Evolutionary conservation across 2,797 vertebrate species (phyloP).

Genomic region (Caiman crocodilus): DNA sequence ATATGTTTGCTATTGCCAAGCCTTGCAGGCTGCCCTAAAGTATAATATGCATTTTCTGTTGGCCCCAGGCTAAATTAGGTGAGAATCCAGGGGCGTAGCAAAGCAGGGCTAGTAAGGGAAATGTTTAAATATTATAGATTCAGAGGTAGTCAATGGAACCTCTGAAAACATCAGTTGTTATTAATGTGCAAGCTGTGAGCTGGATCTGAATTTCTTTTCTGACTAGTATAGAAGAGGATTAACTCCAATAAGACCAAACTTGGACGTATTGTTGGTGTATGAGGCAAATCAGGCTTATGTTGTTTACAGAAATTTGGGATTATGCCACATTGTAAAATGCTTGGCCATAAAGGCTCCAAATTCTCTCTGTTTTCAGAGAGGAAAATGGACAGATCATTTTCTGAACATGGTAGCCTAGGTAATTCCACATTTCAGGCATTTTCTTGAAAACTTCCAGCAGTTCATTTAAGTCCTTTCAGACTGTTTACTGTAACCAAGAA

Average conservation of each 20-base stretch:
- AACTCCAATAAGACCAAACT: neutral
- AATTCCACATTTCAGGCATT: rapidly evolving
- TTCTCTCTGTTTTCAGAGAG: neutral
- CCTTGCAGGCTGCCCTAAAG: neutral
- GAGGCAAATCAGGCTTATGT: neutral
- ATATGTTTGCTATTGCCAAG: neutral
- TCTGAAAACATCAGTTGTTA: neutral
- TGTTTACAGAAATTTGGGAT: neutral
- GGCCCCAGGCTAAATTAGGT: neutral
- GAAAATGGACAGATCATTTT: neutral
- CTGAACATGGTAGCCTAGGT: neutral
- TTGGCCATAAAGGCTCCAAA: neutral
- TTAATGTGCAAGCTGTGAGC: neutral
- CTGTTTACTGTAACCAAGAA: neutral
- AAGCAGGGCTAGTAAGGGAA: neutral
- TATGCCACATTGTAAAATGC: neutral
- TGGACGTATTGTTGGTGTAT: neutral
- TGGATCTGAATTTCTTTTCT: neutral
- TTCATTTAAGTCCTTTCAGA: neutral
- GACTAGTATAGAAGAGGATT: neutral
- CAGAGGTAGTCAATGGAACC: neutral
- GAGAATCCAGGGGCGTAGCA: neutral
- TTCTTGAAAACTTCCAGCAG: neutral
- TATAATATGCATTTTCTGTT: neutral
- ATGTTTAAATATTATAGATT: neutral